Evolutionary conservation across 2,113 vertebrate genomes (phyloP), one percentile per base, ranked within the genome.

Genomic region (Sigmodon hispidus): DNA sequence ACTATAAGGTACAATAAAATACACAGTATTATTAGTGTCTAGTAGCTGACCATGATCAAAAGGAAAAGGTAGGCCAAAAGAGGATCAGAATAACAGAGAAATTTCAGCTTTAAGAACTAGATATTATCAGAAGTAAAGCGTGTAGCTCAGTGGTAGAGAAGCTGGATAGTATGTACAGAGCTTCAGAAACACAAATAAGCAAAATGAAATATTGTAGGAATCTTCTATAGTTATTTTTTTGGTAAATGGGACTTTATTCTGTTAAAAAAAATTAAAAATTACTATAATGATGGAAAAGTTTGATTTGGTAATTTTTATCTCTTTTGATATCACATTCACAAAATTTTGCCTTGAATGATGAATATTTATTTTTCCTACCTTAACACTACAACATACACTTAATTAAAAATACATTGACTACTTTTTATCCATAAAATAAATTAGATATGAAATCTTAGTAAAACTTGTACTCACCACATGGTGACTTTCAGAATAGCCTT

Each of bases 391-490:
- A 26, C 29, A 93, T 22, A 22, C 65, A 95, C 26, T 92, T 91
- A 76, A 96, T 94, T 63, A 87, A 92, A 91, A 90, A 15, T 55
- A 65, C 69, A 92, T 91, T 93, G 15, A 76, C 69, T 72, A 92
- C 91, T 69, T 97, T 85, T 93, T 94, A 48, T 88, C 67, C 75
- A 96, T 73, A 95, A 97, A 97, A 97, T 88, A 80, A 84, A 77
- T 94, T 90, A 93, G 17, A 12, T 57, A 0, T 16, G 19, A 48
- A 93, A 94, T 95, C 94, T 88, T 96, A 98, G 80, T 92, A 70
- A 96, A 97, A 94, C 10, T 92, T 15, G 3, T 91, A 65, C 61
- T 90, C 72, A 9, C 24, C 63, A 77, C 2, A 63, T 84, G n/a
- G 7, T 96, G 72, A 72, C 76, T 89, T 81, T 89, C 15, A 93